Evolutionary conservation across 2,888 invertebrate genomes (phyloP).

Genomic region (Gastracanthus pulcherrimus): DNA sequence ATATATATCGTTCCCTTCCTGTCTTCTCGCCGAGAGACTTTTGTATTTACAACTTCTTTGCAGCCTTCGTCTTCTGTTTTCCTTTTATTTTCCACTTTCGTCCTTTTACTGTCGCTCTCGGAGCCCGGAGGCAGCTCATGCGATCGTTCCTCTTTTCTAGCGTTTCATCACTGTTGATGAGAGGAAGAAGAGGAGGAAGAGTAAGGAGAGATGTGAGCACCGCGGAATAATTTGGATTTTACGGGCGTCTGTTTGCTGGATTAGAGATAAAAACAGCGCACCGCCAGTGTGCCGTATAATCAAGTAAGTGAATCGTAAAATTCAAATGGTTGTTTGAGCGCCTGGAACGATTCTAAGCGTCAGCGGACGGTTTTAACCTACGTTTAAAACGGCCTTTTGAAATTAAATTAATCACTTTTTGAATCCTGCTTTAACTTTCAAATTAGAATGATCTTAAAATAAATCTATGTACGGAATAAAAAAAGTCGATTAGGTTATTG

Average conservation of each 20-base stretch:
- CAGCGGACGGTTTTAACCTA: not conserved
- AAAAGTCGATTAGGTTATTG: no score
- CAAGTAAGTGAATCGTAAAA: constrained; percentile 48
- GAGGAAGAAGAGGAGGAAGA: no score
- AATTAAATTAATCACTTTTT: constrained; percentile 25
- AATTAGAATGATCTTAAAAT: constrained; percentile 28
- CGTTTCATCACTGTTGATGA: no score
- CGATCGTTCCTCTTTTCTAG: no score
- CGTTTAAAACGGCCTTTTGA: constrained; percentile 9
- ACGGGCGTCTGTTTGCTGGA: constrained; percentile 25
- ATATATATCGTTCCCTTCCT: not conserved
- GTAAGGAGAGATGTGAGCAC: no score
- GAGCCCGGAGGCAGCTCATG: no score
- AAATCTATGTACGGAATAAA: not conserved
- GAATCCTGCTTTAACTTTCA: not conserved
- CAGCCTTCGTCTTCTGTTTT: not conserved
- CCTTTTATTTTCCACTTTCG: constrained; percentile 15
- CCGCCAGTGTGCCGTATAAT: constrained; percentile 20
- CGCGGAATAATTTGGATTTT: constrained; percentile 31
- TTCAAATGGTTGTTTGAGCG: not conserved
- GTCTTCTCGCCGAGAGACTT: not conserved
- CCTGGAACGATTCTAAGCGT: not conserved
- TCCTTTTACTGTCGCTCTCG: not conserved
- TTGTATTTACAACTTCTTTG: constrained; percentile 37
- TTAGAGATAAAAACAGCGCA: constrained; percentile 44